Base-by-base conservation (phyloP, 2,113 vertebrate species). In the Tragelaphus scriptus region DNA sequence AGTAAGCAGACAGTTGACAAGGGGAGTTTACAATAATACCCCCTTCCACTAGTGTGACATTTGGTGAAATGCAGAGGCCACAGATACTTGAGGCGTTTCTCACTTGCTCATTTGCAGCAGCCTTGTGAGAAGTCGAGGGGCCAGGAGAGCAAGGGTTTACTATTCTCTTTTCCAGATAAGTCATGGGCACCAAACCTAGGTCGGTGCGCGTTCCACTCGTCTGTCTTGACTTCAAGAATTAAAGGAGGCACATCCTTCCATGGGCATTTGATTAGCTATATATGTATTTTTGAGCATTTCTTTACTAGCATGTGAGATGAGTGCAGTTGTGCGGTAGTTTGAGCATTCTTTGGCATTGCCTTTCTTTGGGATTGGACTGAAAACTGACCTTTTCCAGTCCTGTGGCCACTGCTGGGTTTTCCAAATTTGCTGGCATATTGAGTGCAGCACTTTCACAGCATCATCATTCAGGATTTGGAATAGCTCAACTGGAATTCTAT, bases 161-260 rank as follows among this genome's bases (percentile, higher is more conserved):
- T 75, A 8, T 44, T 88, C 23, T n/a, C 7, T 36, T 59, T 36
- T 61, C 36, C 16, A 26, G n/a, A 49, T 71, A 30, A 86, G 28
- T 19, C 7, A 23, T 0, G 49, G 87, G 26, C 49, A 14, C 40
- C 26, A n/a, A 28, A 47, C 17, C 68, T 6, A 23, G 19, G 19
- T 40, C 6, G n/a, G 19, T 71, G n/a, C 2, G 19, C 68, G 23
- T 71, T 12, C 36, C 36, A 1, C 36, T 53, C 56, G 3, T 47
- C n/a, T 0, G 0, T 6, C 14, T 53, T 25, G 56, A 26, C 58
- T 44, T 12, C 7, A 0, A 13, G 77, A 80, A 2, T 44, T 9
- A 19, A 15, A 49, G n/a, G 16, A 21, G 36, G 28, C 19, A 23
- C 56, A 36, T 21, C 23, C 36, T 65, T 44, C 80, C 9, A 15